Base-by-base conservation (phyloP, 2,888 invertebrate genomes). In the Eristalinus aeneus region DNA sequence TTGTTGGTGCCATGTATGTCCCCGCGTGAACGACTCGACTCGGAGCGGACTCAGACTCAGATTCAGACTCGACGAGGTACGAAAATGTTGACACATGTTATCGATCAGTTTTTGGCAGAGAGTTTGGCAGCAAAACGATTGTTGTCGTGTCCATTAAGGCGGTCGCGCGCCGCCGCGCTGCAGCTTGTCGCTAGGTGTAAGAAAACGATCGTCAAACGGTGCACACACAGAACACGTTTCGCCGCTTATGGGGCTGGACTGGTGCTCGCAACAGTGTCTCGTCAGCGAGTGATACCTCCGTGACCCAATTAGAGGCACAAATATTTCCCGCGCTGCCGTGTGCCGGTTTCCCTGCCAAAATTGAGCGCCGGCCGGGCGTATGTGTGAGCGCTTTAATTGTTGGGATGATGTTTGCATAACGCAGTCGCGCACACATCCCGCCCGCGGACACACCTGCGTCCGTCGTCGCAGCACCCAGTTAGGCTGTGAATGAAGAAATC, bases 81-180 rank as follows among this genome's bases (percentile, higher is more conserved):
- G 82, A 82, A 86, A 86, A 82, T 82, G 82, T 82, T 82, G 86
- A 86, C 86, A 86, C 77, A 82, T 86, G 86, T 86, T 86, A 86
- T 81, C 86, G 82, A 86, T 86, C 86, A 86, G 82, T 86, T 82
- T 86, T 82, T 78, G 82, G 86, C 86, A 82, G 82, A 86, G 77
- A 71, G 61, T 77, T 78, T 82, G 82, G 65, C 86, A 86, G 86
- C 77, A 77, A 82, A 74, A 82, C 86, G 86, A 86, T 86, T 86
- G 86, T 82, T 86, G 86, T 86, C 71, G 71, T 82, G 86, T 82
- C 86, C 86, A 86, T 86, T 86, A 78, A 82, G 82, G 82, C 58
- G 73, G 77, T 81, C 76, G 77, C 72, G 76, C 80, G 46, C 46
- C 80, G 46, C 46, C 46, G 46, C 46, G 68, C 81, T 81, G 77